A percentile compares a stretch with the other conserved stretches of the same genome.
Conservation (phyloP, 2,888 invertebrate species). For the Microctonus hyperodae region DNA sequence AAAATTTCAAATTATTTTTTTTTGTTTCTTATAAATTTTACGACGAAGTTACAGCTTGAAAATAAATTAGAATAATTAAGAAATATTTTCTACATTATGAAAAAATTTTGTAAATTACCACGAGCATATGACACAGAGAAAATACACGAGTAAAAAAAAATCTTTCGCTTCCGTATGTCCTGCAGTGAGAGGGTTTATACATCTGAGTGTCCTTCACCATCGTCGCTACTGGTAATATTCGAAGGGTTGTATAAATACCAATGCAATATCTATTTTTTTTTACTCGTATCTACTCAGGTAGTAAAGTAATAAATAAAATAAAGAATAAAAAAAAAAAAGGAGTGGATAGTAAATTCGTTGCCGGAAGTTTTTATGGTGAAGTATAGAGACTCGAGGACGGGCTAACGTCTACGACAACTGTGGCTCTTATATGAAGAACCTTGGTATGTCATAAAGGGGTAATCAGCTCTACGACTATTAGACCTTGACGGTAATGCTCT, state of each 20-base stretch:
- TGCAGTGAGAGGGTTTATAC: neutral
- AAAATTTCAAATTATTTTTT: conserved; percentile 14
- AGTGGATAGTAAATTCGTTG: conserved; percentile 27
- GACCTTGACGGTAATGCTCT: conserved; percentile 57
- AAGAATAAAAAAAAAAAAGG: conserved; percentile 27
- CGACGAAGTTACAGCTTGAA: too few species aligned
- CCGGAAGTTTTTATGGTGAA: conserved; percentile 52
- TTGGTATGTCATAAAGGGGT: conserved; percentile 62
- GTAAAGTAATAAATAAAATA: conserved; percentile 26
- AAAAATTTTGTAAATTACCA: too few species aligned
- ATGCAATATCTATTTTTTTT: neutral
- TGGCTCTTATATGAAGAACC: conserved; percentile 42
- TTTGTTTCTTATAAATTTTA: neutral
- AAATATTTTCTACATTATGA: too few species aligned
- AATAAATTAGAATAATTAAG: too few species aligned
- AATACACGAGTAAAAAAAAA: conserved; percentile 42
- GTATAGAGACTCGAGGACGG: conserved; percentile 18
- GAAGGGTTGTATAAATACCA: conserved; percentile 24
- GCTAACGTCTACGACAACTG: conserved; percentile 10
- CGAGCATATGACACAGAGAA: too few species aligned
- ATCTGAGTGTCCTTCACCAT: conserved; percentile 4
- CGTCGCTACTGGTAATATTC: neutral
- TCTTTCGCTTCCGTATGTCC: conserved; percentile 33
- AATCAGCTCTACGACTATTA: conserved; percentile 56
- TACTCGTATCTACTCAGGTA: conserved; percentile 11